phyloP scores from a whole-genome alignment of 2,113 vertebrate species.

The Trichechus manatus region DNA sequence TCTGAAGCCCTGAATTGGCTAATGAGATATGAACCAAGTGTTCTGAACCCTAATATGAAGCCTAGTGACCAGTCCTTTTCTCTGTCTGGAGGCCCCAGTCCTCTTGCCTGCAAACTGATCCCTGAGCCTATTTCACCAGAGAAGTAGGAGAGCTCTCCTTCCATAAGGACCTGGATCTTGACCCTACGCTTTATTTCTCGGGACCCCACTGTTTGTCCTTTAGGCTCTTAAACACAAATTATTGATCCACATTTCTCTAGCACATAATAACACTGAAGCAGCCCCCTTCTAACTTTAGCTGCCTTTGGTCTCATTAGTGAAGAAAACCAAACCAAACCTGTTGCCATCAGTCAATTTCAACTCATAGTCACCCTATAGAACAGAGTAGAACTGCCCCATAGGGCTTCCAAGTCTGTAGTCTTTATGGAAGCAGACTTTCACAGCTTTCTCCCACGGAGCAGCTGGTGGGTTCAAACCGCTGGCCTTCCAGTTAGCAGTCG shows the following conservation, averaged over 20 bases:
- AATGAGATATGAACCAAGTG: background rate
- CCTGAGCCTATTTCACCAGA: background rate
- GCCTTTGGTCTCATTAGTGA: background rate
- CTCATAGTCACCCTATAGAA: background rate
- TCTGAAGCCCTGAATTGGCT: background rate
- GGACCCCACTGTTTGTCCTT: slow-evolving; percentile 20
- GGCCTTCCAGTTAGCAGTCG: no score
- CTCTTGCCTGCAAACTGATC: background rate
- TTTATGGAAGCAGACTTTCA: no score
- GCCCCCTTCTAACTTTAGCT: background rate
- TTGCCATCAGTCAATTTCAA: background rate
- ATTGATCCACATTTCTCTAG: background rate
- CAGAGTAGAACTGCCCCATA: background rate
- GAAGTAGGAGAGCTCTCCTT: background rate
- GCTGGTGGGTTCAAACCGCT: no score
- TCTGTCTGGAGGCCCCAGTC: background rate
- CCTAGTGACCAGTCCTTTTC: background rate
- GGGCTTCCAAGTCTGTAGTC: no score
- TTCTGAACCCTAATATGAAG: background rate
- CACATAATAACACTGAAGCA: background rate
- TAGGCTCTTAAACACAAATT: background rate
- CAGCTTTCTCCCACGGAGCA: no score
- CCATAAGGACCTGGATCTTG: background rate
- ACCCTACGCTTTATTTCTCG: background rate
- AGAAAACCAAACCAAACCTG: background rate